These are phyloP conservation scores for Unio delphinus DNA, from an alignment of 2,888 invertebrate genomes.

Conservation along the genomic window DNA sequence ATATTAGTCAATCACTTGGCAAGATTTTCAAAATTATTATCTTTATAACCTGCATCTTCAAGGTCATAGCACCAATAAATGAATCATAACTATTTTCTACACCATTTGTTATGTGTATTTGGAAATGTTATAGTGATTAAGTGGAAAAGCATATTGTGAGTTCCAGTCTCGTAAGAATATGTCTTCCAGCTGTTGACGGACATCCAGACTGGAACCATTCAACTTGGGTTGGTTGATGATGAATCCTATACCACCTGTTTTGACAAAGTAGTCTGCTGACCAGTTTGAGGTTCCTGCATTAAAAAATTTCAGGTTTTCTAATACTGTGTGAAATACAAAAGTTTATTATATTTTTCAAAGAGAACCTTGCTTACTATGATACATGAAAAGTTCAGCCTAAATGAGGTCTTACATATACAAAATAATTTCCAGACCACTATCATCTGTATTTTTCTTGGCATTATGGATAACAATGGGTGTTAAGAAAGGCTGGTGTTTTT, in stretches of 20 bases:
- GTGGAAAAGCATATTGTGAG: conserved; percentile 78
- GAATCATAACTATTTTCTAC: no score
- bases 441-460: no score
- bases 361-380: not conserved
- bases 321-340: not conserved
- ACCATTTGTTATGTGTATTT: not conserved
- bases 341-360: not conserved
- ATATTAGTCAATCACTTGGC: no score
- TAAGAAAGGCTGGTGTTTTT: no score
- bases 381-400: no score
- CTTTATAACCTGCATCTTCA: no score
- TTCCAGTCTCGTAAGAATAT: conserved; percentile 94
- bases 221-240: conserved; percentile 70
- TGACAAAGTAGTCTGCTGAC: conserved; percentile 95
- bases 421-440: no score
- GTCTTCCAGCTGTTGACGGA: conserved; percentile 79
- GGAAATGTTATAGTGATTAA: conserved; percentile 23
- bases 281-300: conserved; percentile 89
- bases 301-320: not conserved
- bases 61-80: no score
- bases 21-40: no score
- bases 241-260: conserved; percentile 90
- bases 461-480: no score
- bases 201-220: conserved; percentile 16
- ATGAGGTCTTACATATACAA: no score